Evolutionary conservation across 2,113 vertebrate genomes (phyloP), one percentile per base, ranked within the genome.

Genomic region (Oxygymnocypris stewartii): DNA sequence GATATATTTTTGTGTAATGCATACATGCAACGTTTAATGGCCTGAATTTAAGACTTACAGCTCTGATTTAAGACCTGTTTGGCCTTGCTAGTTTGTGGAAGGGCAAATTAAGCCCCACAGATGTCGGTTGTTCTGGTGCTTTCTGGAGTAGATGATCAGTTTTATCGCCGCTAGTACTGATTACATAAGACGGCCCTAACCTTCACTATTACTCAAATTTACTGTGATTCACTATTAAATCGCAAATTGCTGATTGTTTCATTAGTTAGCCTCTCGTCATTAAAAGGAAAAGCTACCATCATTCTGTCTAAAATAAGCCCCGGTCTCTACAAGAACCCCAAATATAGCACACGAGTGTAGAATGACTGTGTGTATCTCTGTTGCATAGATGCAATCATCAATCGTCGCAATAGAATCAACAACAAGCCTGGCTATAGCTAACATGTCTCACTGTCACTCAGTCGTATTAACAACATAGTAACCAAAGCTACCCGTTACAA

Each of bases 291-390:
- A 4, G 16, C 18, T 35, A 35, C 4, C 69, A 14, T 54, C 20
- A 20, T 35, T 54, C 3, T 78, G 16, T 0, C 42, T 82, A 71
- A 69, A 35, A 82, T 71, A 82, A 44, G 40, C 6, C 40, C 23
- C 14, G 3, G 13, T 42, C 11, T 79, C 11, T 4, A 16, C 59
- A 47, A 13, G 47, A 28, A 23, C 25, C 51, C 54, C 8, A 82
- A 35, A 82, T n/a, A 51, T 82, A 82, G 80, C 63, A 82, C 42
- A 49, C 63, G n/a, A 82, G 80, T 49, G 37, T 82, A 31, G 42
- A 25, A 59, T 82, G 81, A 35, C 80, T 47, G 3, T 59, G 54
- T 57, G 6, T 9, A 14, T 49, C 61, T 37, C 10, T 54, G 11
- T 81, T 44, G 79, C 79, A 28, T 65, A 9, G 2, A 75, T n/a